Percentiles rank a stretch among this genome's conserved stretches.
Conservation (phyloP, 2,797 vertebrate species). For the Lagorchestes hirsutus region DNA sequence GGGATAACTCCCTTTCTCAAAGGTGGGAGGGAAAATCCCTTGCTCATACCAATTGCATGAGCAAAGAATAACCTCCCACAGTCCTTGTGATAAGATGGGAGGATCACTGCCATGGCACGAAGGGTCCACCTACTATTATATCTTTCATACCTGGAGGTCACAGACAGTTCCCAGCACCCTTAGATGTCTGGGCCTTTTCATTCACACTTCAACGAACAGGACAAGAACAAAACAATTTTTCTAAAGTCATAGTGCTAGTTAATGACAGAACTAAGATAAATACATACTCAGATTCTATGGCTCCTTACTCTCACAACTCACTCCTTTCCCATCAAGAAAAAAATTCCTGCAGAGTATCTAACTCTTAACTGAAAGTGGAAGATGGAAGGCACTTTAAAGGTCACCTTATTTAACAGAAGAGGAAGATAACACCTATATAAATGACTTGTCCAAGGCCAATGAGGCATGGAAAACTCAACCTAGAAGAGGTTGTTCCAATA, state of each 20-base stretch:
- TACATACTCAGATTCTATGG: not conserved
- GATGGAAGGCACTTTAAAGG: not conserved
- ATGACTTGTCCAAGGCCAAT: not conserved
- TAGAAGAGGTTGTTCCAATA: not conserved
- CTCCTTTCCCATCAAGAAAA: not conserved
- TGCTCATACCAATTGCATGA: too few relatives aligned
- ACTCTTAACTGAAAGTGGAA: not conserved
- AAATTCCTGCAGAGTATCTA: not conserved
- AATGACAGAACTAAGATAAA: not conserved
- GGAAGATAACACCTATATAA: not conserved
- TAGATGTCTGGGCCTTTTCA: not conserved
- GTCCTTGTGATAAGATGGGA: not conserved
- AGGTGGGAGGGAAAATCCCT: not conserved
- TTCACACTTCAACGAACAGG: slow-evolving; percentile 19
- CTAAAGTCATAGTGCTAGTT: not conserved
- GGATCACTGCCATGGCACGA: not conserved
- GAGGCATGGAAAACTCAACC: not conserved
- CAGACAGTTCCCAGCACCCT: not conserved
- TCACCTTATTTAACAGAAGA: not conserved
- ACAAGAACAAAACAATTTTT: slow-evolving; percentile 16
- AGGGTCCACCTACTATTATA: not conserved
- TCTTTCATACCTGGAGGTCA: not conserved
- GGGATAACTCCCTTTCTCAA: not conserved
- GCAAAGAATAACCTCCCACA: not conserved
- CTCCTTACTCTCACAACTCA: not conserved